Conservation (phyloP, 2,113 vertebrate genomes). For the Oxyruncus cristatus region DNA sequence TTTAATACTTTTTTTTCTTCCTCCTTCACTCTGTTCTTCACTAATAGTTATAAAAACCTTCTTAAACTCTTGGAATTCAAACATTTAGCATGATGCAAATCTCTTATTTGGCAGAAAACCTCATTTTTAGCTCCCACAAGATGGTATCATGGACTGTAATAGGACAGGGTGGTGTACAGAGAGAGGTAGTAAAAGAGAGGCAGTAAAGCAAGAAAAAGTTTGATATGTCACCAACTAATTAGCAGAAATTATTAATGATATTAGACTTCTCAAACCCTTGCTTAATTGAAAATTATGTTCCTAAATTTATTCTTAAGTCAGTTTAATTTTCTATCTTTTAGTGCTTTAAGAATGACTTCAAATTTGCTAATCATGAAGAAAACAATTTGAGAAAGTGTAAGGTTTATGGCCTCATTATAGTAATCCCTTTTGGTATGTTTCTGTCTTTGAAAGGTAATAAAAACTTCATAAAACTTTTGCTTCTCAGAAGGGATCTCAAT, state of each 20-base stretch:
- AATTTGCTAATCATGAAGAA: background rate
- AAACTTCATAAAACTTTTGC: background rate
- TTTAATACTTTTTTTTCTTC: background rate
- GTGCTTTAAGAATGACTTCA: background rate
- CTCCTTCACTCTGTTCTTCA: background rate
- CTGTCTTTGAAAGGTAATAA: background rate
- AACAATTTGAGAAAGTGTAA: background rate
- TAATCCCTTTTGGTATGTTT: background rate
- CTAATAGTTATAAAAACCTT: background rate
- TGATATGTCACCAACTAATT: background rate
- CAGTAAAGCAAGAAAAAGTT: background rate
- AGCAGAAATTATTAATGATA: background rate
- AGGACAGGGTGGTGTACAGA: background rate
- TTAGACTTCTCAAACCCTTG: background rate
- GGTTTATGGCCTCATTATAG: background rate
- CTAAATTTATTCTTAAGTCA: background rate
- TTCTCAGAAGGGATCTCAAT: background rate
- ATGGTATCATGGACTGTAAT: background rate
- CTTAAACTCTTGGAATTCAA: background rate
- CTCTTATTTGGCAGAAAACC: background rate
- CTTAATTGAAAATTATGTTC: background rate
- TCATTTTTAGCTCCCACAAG: background rate
- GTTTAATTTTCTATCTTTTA: background rate
- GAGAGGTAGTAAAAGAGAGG: background rate
- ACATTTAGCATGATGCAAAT: background rate